Conservation (phyloP, 1,140 invertebrate species). For the Andricus grossulariae region DNA sequence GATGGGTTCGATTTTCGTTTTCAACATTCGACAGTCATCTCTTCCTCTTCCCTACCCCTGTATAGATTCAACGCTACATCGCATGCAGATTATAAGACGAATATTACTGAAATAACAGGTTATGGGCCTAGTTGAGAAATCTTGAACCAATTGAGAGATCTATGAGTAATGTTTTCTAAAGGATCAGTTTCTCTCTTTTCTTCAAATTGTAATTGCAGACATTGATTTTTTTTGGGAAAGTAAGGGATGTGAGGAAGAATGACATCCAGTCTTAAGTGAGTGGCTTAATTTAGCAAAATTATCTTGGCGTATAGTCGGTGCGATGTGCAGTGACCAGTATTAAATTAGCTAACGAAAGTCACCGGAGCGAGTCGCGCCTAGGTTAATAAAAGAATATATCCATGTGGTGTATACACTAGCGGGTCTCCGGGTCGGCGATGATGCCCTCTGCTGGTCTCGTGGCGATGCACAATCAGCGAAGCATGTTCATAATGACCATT, state of each 20-base stretch:
- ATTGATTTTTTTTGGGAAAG: too few relatives aligned
- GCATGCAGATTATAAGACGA: too few relatives aligned
- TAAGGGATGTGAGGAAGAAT: background rate
- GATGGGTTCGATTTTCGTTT: too few relatives aligned
- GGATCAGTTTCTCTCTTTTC: too few relatives aligned
- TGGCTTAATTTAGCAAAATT: conserved; percentile 15
- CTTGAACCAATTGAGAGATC: too few relatives aligned
- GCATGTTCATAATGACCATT: conserved; percentile 76
- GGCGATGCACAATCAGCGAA: conserved; percentile 72
- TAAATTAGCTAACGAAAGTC: conserved; percentile 71
- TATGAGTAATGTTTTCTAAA: too few relatives aligned
- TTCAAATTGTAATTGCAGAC: too few relatives aligned
- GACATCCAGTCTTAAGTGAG: background rate
- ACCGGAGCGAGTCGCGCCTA: conserved; percentile 61
- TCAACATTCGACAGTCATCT: too few relatives aligned
- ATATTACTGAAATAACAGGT: too few relatives aligned
- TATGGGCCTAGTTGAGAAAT: too few relatives aligned
- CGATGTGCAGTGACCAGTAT: conserved; percentile 57
- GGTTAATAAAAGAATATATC: conserved; percentile 69
- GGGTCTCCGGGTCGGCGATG: conserved; percentile 74
- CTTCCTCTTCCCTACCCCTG: too few relatives aligned
- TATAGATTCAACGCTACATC: too few relatives aligned
- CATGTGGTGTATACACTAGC: conserved; percentile 52
- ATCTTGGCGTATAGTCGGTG: background rate
- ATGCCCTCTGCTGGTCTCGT: conserved; percentile 71